A percentile compares a stretch with the other conserved stretches of the same genome.
phyloP scores from a whole-genome alignment of 2,113 vertebrate genomes.

The Triplophysa dalaica region DNA sequence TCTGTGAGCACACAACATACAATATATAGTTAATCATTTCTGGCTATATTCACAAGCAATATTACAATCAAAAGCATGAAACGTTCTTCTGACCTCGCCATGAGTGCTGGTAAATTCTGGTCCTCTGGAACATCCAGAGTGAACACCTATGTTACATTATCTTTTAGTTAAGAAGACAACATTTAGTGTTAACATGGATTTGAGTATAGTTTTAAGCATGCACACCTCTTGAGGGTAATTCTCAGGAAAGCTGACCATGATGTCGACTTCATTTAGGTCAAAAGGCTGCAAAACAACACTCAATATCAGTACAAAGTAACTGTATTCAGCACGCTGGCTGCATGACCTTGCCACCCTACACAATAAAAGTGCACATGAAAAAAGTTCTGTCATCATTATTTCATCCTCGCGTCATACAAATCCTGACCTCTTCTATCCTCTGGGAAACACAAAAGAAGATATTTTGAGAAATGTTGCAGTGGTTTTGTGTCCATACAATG shows the following conservation, averaged over 20 bases:
- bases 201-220: not conserved
- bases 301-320: not conserved
- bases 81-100: slow-evolving; percentile 71
- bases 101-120: slow-evolving; percentile 74
- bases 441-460: no score
- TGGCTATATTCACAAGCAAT: not conserved
- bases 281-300: slow-evolving; percentile 70
- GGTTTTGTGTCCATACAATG: no score
- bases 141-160: slow-evolving; percentile 69
- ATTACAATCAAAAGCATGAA: not conserved
- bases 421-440: no score
- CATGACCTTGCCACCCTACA: no score
- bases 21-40: not conserved
- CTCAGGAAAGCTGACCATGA: slow-evolving; percentile 82
- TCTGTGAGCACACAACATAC: slow-evolving; percentile 55
- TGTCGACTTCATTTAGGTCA: slow-evolving; percentile 77
- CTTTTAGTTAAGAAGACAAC: not conserved
- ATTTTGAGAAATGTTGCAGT: no score
- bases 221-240: slow-evolving; percentile 78
- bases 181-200: not conserved
- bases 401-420: no score
- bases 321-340: not conserved
- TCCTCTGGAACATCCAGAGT: slow-evolving; percentile 76
- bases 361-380: no score
- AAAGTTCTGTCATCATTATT: no score